Percentiles rank a stretch among this genome's conserved stretches.
These are phyloP conservation scores for Ormyrus pomaceus DNA, from an alignment of 2,888 invertebrate species.

Conservation along the genomic window DNA sequence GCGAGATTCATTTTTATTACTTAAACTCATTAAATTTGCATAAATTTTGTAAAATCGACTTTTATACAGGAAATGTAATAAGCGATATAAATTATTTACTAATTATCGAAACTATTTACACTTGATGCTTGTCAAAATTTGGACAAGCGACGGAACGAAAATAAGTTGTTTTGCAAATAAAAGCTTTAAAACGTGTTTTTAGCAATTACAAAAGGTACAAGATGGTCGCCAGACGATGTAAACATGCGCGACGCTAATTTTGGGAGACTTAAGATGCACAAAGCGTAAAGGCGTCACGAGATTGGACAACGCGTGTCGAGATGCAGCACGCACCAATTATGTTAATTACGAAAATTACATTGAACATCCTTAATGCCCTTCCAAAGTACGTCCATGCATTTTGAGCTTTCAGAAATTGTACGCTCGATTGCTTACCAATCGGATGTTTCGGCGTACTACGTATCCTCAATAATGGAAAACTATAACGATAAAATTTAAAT, in stretches of 20 bases:
- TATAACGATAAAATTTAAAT: too few species aligned
- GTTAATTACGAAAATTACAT: slow-evolving; percentile 59
- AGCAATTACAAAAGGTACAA: slow-evolving; percentile 1
- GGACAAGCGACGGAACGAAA: too few species aligned
- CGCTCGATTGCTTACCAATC: slow-evolving; percentile 19
- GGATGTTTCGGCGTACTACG: neutral
- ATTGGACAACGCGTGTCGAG: slow-evolving; percentile 63
- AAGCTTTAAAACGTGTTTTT: too few species aligned
- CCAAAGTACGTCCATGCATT: slow-evolving; percentile 27
- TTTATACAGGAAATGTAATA: too few species aligned
- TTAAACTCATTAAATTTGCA: too few species aligned
- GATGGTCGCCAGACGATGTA: slow-evolving; percentile 42
- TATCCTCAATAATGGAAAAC: neutral
- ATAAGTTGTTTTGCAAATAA: too few species aligned
- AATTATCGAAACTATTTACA: too few species aligned
- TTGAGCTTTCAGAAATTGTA: slow-evolving; percentile 11
- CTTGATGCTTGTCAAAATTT: too few species aligned
- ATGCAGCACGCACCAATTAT: slow-evolving; percentile 64
- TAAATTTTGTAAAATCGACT: too few species aligned
- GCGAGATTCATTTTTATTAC: too few species aligned
- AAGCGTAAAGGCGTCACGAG: slow-evolving; percentile 63
- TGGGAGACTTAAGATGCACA: slow-evolving; percentile 59
- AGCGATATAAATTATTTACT: too few species aligned
- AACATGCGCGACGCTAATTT: slow-evolving; percentile 60
- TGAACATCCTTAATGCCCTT: slow-evolving; percentile 21